A percentile compares a stretch with the other conserved stretches of the same genome.
phyloP scores from a whole-genome alignment of 2,113 vertebrate species.

The Eleginops maclovinus region DNA sequence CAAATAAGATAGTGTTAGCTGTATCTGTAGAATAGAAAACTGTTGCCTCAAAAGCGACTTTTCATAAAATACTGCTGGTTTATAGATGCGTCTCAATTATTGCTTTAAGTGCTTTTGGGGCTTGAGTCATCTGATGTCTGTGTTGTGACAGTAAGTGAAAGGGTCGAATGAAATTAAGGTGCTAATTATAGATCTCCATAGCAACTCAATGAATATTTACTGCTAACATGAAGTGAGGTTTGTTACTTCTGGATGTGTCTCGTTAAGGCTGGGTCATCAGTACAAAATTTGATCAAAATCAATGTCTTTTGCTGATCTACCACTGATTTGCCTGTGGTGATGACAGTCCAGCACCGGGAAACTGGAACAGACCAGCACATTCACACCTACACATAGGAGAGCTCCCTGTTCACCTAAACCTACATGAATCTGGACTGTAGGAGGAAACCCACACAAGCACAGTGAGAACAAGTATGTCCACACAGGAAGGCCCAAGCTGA shows the following conservation, averaged over 20 bases:
- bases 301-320: background rate
- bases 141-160: no score
- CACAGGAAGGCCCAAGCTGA: background rate
- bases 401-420: slow-evolving; percentile 14
- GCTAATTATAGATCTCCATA: no score
- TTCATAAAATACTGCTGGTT: no score
- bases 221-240: no score
- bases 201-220: no score
- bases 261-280: background rate
- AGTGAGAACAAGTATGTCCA: background rate
- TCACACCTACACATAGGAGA: slow-evolving; percentile 24
- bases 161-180: no score
- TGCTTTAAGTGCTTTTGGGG: no score
- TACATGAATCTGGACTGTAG: slow-evolving; percentile 23
- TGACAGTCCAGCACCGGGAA: slow-evolving; percentile 12
- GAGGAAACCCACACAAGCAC: slow-evolving; percentile 31
- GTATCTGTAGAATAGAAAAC: no score
- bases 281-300: background rate
- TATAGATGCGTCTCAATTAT: no score
- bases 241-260: background rate
- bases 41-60: no score
- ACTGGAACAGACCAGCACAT: background rate
- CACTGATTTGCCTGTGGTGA: background rate
- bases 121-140: no score
- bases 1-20: no score